Percentiles rank a stretch among this genome's conserved stretches.
Conservation (phyloP, 1,140 invertebrate species). For the Diorhabda sublineata region DNA sequence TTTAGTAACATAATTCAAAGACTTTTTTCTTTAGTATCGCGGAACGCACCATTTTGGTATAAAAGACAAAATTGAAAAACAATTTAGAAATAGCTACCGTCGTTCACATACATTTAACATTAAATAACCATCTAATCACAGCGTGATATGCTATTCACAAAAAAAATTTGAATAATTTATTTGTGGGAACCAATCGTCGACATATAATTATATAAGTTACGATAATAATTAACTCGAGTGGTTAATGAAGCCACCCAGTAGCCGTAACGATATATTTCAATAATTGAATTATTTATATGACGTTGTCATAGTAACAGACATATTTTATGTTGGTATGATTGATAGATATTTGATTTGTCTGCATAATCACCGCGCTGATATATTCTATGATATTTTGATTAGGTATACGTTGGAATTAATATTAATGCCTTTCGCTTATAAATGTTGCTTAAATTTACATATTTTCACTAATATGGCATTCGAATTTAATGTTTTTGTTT, state of each 20-base stretch:
- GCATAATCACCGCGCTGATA: neutral
- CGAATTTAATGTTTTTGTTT: too few relatives aligned
- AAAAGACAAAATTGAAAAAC: too few relatives aligned
- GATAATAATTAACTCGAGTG: constrained; percentile 22
- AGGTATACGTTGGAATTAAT: too few relatives aligned
- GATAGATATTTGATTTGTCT: neutral
- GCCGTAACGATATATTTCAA: constrained; percentile 32
- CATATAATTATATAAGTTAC: constrained; percentile 24
- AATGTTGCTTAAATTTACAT: too few relatives aligned
- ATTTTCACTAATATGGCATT: too few relatives aligned
- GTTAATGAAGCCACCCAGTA: constrained; percentile 36
- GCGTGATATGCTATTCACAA: constrained; percentile 10
- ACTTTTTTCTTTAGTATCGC: too few relatives aligned
- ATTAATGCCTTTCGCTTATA: too few relatives aligned
- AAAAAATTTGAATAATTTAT: constrained; percentile 29
- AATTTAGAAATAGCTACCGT: too few relatives aligned
- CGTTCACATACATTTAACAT: neutral
- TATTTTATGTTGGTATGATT: neutral
- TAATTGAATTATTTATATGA: constrained; percentile 38
- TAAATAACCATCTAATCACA: neutral
- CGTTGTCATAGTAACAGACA: constrained; percentile 27
- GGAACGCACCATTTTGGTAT: too few relatives aligned
- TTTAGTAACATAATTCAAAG: too few relatives aligned
- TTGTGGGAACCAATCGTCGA: constrained; percentile 21
- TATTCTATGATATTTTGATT: neutral